Conservation (phyloP, 2,797 vertebrate genomes). For the Ptychadena robeensis region DNA sequence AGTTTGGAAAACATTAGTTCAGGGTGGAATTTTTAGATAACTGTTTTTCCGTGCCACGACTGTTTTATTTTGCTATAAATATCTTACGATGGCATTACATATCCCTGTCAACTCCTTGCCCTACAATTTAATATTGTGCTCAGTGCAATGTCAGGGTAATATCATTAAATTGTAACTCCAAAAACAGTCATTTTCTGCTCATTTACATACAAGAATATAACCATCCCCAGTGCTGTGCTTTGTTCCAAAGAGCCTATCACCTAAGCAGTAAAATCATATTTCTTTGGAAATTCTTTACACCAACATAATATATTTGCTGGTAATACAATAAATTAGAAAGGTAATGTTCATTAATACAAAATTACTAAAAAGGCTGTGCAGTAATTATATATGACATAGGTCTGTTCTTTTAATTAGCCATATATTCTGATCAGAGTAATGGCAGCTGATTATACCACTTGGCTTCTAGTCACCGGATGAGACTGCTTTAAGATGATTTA, state of each 20-base stretch:
- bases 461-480: too few species aligned
- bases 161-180: not conserved
- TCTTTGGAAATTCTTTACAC: not conserved
- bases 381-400: not conserved
- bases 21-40: conserved; percentile 20
- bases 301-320: not conserved
- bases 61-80: conserved; percentile 10
- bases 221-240: not conserved
- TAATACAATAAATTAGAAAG: not conserved
- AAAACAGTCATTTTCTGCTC: not conserved
- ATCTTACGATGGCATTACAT: not conserved
- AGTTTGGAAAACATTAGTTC: conserved; percentile 30
- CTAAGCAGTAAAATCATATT: not conserved
- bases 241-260: not conserved
- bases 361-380: not conserved
- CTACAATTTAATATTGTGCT: conserved; percentile 2
- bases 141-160: not conserved
- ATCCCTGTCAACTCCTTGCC: conserved; percentile 6
- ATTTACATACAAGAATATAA: not conserved
- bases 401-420: not conserved
- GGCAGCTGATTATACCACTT: too few species aligned
- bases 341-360: not conserved
- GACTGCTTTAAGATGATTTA: too few species aligned
- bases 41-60: not conserved
- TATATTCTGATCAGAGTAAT: too few species aligned